Evolutionary conservation across 2,797 vertebrate species (phyloP), one percentile per base, ranked within the genome.

Genomic region (Peromyscus attwateri): DNA sequence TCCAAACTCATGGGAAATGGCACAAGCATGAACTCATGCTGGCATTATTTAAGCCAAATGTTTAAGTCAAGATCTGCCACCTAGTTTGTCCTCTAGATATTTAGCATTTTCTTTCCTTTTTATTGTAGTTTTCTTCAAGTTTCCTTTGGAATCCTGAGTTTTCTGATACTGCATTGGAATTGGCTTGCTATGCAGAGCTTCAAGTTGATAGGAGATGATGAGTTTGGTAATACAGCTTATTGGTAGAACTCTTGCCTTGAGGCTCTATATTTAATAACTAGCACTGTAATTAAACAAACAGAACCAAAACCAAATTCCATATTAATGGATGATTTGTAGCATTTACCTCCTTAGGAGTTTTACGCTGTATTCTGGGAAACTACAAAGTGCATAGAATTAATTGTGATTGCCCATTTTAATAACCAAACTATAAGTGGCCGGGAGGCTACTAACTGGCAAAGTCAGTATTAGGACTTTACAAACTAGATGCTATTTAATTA

Each of bases 401-500:
- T 96, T 76, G 11, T 13, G 2, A 62, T 95, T 66, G 29, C 14
- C 31, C 46, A 8, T 88, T 94, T 90, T 97, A 97, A 92, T 62
- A 89, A 73, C 79, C 7, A 98, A 95, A 91, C 1, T 46, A 79
- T 90, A 62, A 97, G n/a, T 66, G 96, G 60, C 98, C 76, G 52
- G 31, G 73, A 55, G 25, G 76, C 34, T 97, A 85, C 94, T 97
- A 98, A 96, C 29, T 92, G 34, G 13, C 60, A 91, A 73, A 93
- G 92, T 92, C 95, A 95, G 14, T 94, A 96, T 70, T 57, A 83
- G 4, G 16, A 6, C 17, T 97, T 89, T 64, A 89, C 8, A 12
- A 9, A 88, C 40, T 43, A 13, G 70, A 70, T 52, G 31, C 73
- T 55, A 55, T 23, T 57, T 37, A 76, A n/a, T 37, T 71, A 62